A percentile compares a stretch with the other conserved stretches of the same genome.
Evolutionary conservation across 2,888 invertebrate species (phyloP).

Genomic region (Phrixothrix hirtus): DNA sequence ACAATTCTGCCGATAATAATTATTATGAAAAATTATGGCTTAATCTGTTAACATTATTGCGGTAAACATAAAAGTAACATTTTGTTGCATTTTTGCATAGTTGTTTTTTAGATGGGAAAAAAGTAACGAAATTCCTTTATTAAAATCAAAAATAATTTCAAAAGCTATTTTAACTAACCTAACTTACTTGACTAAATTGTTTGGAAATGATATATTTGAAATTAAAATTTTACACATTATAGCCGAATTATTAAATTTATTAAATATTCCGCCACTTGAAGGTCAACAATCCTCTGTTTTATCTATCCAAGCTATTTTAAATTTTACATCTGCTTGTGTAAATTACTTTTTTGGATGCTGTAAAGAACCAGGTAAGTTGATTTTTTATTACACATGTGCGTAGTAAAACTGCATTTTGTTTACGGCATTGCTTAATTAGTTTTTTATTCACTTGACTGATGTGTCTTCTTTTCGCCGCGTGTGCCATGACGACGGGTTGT

Average conservation of each 20-base stretch:
- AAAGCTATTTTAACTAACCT: slow-evolving; percentile 58
- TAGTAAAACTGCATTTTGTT: too few relatives aligned
- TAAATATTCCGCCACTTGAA: slow-evolving; percentile 64
- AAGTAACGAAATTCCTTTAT: slow-evolving; percentile 52
- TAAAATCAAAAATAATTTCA: slow-evolving; percentile 56
- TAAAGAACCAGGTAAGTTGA: slow-evolving; percentile 63
- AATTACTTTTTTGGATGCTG: slow-evolving; percentile 79
- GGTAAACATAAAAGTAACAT: slow-evolving; percentile 12
- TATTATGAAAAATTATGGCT: too few relatives aligned
- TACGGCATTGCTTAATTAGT: too few relatives aligned
- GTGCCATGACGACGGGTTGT: too few relatives aligned
- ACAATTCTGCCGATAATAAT: too few relatives aligned
- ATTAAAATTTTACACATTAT: slow-evolving; percentile 59
- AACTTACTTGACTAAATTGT: slow-evolving; percentile 54
- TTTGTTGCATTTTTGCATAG: slow-evolving; percentile 1
- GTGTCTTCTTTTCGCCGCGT: too few relatives aligned
- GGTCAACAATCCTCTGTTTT: slow-evolving; percentile 55
- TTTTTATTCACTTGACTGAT: too few relatives aligned
- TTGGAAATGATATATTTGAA: slow-evolving; percentile 51
- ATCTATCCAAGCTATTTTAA: slow-evolving; percentile 68
- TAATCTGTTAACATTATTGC: slow-evolving; percentile 46
- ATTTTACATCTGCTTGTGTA: slow-evolving; percentile 70
- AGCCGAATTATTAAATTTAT: slow-evolving; percentile 66
- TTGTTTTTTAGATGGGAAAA: slow-evolving; percentile 65
- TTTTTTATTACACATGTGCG: not conserved